These are phyloP conservation scores for Sinonovacula constricta DNA, from an alignment of 1,140 invertebrate genomes.

Conservation along the genomic window DNA sequence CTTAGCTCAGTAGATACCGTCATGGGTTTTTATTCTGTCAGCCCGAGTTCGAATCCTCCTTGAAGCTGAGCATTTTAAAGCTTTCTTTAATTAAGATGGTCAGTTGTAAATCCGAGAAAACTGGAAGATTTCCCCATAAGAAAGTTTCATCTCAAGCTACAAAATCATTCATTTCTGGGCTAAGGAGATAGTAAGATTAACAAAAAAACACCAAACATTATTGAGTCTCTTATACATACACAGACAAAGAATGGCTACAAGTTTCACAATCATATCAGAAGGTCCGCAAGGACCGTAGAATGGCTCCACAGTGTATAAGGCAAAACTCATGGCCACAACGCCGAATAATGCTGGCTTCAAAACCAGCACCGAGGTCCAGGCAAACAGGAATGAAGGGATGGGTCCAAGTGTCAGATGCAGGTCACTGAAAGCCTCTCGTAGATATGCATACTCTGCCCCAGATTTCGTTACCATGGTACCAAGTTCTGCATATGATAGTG, in stretches of 20 bases:
- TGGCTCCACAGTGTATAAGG: constrained; percentile 68
- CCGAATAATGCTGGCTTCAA: constrained; percentile 72
- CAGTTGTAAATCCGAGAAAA: too few relatives aligned
- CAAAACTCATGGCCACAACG: constrained; percentile 70
- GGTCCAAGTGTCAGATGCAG: constrained; percentile 59
- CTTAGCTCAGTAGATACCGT: too few relatives aligned
- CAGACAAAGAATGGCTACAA: constrained; percentile 64
- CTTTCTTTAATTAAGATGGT: too few relatives aligned
- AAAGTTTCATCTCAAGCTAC: too few relatives aligned
- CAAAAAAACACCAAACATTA: too few relatives aligned
- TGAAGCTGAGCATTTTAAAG: too few relatives aligned
- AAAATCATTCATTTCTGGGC: too few relatives aligned
- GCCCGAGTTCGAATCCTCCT: too few relatives aligned
- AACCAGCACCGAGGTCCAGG: constrained; percentile 73
- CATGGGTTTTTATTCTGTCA: too few relatives aligned
- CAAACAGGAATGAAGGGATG: constrained; percentile 72
- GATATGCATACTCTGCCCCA: constrained; percentile 72
- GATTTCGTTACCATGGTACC: constrained; percentile 82
- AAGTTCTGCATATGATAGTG: constrained; percentile 89
- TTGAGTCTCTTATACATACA: too few relatives aligned
- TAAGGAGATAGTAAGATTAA: too few relatives aligned
- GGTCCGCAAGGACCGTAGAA: constrained; percentile 69
- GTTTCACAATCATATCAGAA: constrained; percentile 60
- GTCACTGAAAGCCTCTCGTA: constrained; percentile 69
- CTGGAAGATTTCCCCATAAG: too few relatives aligned